phyloP scores from a whole-genome alignment of 2,888 invertebrate species.

The Caenorhabditis japonica region DNA sequence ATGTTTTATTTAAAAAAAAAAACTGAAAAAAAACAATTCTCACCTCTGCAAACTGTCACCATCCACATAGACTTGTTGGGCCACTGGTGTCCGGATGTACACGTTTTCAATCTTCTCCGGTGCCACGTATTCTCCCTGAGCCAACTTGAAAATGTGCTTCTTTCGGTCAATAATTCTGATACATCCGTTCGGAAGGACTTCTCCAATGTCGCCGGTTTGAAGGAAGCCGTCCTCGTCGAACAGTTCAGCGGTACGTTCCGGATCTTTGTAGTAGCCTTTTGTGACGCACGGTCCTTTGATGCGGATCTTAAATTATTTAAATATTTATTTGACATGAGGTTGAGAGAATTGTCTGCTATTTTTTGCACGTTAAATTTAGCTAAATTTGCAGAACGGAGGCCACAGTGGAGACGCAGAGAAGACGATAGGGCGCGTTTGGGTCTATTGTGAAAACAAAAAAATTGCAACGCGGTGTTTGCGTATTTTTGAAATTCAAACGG shows the following conservation, averaged over 20 bases:
- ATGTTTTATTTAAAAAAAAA: not conserved
- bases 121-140: conserved; percentile 95
- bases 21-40: conserved; percentile 62
- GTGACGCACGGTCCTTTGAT: conserved; percentile 74
- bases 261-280: conserved; percentile 81
- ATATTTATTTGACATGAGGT: not conserved
- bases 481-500: no score
- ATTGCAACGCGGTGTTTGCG: no score
- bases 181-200: conserved; percentile 77
- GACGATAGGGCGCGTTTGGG: no score
- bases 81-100: conserved; percentile 77
- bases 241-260: conserved; percentile 89
- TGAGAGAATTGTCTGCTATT: no score
- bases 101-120: conserved; percentile 93
- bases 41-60: conserved; percentile 78
- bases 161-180: conserved; percentile 80
- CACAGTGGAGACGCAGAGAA: no score
- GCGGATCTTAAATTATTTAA: conserved; percentile 18
- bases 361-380: no score
- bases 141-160: conserved; percentile 73
- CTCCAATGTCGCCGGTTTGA: conserved; percentile 74
- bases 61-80: conserved; percentile 79
- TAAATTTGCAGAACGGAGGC: no score
- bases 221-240: conserved; percentile 84
- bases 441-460: no score